A percentile compares a stretch with the other conserved stretches of the same genome.
Conservation (phyloP, 1,140 invertebrate genomes). For the Hyles euphorbiae region DNA sequence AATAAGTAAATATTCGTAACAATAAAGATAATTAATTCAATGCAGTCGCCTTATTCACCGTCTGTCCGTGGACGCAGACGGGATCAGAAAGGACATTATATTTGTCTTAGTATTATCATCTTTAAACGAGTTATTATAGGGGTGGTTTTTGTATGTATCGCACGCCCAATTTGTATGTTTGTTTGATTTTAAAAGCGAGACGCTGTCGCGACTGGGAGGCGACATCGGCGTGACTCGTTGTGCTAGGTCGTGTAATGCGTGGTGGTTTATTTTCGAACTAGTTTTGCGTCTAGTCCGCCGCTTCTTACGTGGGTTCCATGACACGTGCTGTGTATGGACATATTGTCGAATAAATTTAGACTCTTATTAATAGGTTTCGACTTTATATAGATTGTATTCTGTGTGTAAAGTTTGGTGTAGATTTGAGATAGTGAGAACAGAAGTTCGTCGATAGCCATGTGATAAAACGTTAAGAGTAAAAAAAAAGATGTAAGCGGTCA, state of each 20-base stretch:
- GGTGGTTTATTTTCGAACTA: constrained; percentile 19
- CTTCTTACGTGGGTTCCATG: background rate
- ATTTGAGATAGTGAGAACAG: no score
- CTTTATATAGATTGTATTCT: no score
- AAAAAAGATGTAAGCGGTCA: no score
- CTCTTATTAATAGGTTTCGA: no score
- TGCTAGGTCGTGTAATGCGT: constrained; percentile 16
- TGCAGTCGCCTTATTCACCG: no score
- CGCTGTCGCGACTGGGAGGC: constrained; percentile 14
- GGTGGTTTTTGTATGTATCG: constrained; percentile 1
- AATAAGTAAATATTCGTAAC: constrained; percentile 5
- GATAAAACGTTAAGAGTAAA: no score
- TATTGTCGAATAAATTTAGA: no score
- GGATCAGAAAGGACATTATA: background rate
- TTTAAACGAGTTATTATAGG: background rate
- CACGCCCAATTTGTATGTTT: background rate
- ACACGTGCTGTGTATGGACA: background rate
- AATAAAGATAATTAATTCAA: constrained; percentile 6
- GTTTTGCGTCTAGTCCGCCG: background rate
- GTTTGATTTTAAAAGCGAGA: constrained; percentile 5
- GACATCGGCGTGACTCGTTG: constrained; percentile 21
- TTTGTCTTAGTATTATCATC: background rate
- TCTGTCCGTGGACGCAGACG: constrained; percentile 1
- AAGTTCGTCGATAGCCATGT: no score
- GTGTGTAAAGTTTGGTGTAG: no score